A percentile compares a stretch with the other conserved stretches of the same genome.
phyloP scores from a whole-genome alignment of 2,113 vertebrate species.

The Dasypus novemcinctus region DNA sequence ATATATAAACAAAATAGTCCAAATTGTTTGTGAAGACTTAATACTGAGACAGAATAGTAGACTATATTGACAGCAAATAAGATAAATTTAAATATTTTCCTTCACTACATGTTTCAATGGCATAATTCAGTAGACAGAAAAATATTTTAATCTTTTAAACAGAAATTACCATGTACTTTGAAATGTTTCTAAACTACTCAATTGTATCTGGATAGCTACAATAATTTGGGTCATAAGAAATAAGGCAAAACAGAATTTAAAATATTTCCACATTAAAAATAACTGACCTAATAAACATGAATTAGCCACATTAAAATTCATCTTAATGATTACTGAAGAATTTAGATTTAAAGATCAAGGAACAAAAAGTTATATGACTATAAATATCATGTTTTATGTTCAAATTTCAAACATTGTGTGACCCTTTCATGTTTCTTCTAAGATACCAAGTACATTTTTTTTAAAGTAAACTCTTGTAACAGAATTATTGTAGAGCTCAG shows the following conservation, averaged over 20 bases:
- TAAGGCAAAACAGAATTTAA: not conserved
- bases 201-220: not conserved
- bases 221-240: not conserved
- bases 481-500: slow-evolving; percentile 50
- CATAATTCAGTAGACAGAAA: not conserved
- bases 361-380: not conserved
- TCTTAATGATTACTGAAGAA: not conserved
- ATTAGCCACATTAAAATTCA: not conserved
- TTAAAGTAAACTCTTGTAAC: slow-evolving; percentile 4
- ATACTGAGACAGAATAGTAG: not conserved
- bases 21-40: not conserved
- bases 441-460: not conserved
- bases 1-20: not conserved
- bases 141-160: not conserved
- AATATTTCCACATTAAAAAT: not conserved
- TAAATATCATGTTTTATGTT: not conserved
- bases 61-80: not conserved
- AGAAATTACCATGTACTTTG: not conserved
- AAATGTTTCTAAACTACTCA: not conserved
- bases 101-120: not conserved
- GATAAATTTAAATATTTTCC: not conserved
- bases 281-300: not conserved
- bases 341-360: not conserved
- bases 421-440: not conserved
- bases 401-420: not conserved